These are phyloP conservation scores for Semnornis frantzii DNA, from an alignment of 2,113 vertebrate genomes.

Conservation along the genomic window DNA sequence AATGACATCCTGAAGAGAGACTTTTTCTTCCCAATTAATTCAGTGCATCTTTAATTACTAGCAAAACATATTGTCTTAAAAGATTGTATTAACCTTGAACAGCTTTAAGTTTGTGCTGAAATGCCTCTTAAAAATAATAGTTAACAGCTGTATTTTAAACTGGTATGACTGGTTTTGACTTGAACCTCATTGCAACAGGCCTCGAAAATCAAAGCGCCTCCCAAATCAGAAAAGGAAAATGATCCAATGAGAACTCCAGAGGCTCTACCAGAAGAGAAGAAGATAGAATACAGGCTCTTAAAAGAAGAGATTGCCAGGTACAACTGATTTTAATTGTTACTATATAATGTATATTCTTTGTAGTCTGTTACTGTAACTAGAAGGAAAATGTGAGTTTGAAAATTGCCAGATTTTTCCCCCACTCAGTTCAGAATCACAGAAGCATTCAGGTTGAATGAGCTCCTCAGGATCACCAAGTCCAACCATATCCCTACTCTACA, in stretches of 20 bases:
- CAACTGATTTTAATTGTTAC: not conserved
- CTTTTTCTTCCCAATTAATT: not conserved
- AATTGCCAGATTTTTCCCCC: not conserved
- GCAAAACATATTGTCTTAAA: not conserved
- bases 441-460: not conserved
- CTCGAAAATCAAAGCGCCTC: constrained; percentile 87
- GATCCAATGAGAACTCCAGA: constrained; percentile 89
- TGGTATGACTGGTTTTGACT: not conserved
- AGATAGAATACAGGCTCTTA: constrained; percentile 87
- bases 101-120: not conserved
- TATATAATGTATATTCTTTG: not conserved
- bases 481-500: too few relatives aligned
- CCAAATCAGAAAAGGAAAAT: constrained; percentile 94
- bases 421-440: not conserved
- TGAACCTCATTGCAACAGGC: constrained; percentile 77
- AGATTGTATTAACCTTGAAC: not conserved
- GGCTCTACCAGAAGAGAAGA: constrained; percentile 85
- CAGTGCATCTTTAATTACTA: not conserved
- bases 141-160: not conserved
- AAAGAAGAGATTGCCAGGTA: constrained; percentile 93
- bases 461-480: too few relatives aligned
- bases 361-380: not conserved
- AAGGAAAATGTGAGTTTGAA: not conserved
- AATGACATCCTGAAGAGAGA: not conserved
- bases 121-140: not conserved